These are phyloP conservation scores for Diplolepis rosae DNA, from an alignment of 2,888 invertebrate genomes.

Conservation along the genomic window DNA sequence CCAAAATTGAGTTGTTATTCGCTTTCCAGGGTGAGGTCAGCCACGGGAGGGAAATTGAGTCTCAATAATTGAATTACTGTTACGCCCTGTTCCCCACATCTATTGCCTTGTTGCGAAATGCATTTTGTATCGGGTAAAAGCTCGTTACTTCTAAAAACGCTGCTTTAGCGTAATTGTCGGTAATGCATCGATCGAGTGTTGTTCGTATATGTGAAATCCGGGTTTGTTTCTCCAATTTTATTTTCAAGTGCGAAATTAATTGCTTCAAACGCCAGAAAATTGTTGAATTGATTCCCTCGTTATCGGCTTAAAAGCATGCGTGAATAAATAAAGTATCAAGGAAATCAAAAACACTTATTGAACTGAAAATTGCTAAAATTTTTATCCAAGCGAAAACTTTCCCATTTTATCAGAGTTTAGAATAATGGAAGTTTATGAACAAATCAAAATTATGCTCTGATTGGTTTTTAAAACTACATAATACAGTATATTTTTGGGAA, in stretches of 20 bases:
- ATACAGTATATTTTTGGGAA: background rate
- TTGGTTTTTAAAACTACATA: too few relatives aligned
- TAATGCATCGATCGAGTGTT: background rate
- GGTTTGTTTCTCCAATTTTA: background rate
- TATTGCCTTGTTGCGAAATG: conserved; percentile 29
- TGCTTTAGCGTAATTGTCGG: background rate
- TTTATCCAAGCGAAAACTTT: background rate
- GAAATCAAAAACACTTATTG: too few relatives aligned
- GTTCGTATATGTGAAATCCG: background rate
- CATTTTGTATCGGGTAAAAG: conserved; percentile 35
- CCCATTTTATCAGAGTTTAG: background rate
- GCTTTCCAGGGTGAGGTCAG: background rate
- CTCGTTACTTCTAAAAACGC: conserved; percentile 38
- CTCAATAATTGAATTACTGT: conserved; percentile 44
- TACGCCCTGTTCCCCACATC: conserved; percentile 4
- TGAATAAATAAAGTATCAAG: background rate
- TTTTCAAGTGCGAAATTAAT: background rate
- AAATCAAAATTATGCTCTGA: too few relatives aligned
- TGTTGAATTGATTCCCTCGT: background rate
- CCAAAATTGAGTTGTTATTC: background rate
- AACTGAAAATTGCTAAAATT: background rate
- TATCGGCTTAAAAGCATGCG: too few relatives aligned
- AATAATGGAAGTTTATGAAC: too few relatives aligned
- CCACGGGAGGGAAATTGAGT: conserved; percentile 26
- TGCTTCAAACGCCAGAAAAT: background rate